phyloP scores from a whole-genome alignment of 2,888 invertebrate genomes.

The Lepidochitona cinerea region DNA sequence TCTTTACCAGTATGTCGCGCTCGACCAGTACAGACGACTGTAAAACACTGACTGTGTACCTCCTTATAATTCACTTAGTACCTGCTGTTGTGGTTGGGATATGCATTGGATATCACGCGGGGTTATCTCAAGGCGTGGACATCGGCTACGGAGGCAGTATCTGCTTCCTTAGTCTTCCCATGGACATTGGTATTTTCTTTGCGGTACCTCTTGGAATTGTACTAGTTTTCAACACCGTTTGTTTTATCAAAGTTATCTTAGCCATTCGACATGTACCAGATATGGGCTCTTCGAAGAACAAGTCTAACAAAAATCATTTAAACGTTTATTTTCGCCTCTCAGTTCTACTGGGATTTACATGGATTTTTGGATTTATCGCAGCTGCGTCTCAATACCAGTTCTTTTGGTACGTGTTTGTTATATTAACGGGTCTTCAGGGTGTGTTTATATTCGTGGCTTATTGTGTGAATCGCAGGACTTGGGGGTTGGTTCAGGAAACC shows the following conservation, averaged over 20 bases:
- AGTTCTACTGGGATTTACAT: conserved; percentile 12
- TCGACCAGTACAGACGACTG: too few relatives aligned
- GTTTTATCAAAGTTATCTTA: not conserved
- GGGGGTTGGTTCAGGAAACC: not conserved
- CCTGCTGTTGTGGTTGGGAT: not conserved
- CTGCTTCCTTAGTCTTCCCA: conserved; percentile 7
- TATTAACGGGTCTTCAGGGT: conserved; percentile 13
- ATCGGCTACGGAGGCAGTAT: conserved; percentile 15
- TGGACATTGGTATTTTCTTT: conserved; percentile 10
- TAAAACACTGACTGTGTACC: not conserved
- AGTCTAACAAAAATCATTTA: not conserved
- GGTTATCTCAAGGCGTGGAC: not conserved
- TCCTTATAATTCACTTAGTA: not conserved
- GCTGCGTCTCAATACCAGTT: not conserved
- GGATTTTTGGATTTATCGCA: conserved; percentile 15
- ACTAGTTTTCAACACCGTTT: conserved; percentile 5
- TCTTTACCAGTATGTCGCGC: not conserved
- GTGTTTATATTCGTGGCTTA: conserved; percentile 17
- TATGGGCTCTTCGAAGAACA: not conserved
- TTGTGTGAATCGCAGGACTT: not conserved
- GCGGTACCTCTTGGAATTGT: conserved; percentile 10
- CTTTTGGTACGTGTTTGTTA: conserved; percentile 17
- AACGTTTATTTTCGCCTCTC: conserved; percentile 9
- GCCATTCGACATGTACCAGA: not conserved
- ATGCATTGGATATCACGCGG: not conserved